Percentiles rank a stretch among this genome's conserved stretches.
These are phyloP conservation scores for Cyprinus carpio DNA, from an alignment of 2,113 vertebrate genomes.

Conservation along the genomic window DNA sequence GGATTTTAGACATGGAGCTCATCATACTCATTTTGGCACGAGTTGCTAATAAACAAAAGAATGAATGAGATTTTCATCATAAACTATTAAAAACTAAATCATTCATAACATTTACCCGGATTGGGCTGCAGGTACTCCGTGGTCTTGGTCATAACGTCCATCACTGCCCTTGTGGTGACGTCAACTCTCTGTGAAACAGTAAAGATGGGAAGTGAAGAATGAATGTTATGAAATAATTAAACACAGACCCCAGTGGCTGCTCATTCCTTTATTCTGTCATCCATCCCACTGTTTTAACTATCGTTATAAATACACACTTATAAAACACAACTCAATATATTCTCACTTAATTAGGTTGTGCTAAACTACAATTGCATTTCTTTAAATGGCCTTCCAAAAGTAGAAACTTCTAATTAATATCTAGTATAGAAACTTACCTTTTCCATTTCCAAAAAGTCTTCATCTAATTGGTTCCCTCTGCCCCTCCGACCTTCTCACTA, in stretches of 20 bases:
- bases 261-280: not conserved
- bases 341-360: not conserved
- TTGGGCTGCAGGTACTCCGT: conserved; percentile 98
- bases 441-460: conserved; percentile 89
- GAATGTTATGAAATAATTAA: too few relatives aligned
- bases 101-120: conserved; percentile 88
- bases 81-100: too few relatives aligned
- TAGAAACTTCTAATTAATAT: not conserved
- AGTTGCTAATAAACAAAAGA: conserved; percentile 83
- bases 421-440: conserved; percentile 81
- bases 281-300: not conserved
- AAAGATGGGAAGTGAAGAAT: not conserved
- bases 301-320: not conserved
- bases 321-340: not conserved
- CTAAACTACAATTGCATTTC: not conserved
- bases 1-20: conserved; percentile 99
- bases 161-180: conserved; percentile 88
- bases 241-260: not conserved
- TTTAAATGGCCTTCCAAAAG: not conserved
- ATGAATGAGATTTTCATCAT: too few relatives aligned
- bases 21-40: conserved; percentile 99
- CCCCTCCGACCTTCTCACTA: conserved; percentile 88
- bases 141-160: conserved; percentile 98
- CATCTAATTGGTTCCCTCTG: conserved; percentile 87
- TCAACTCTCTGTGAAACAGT: conserved; percentile 87